These are phyloP conservation scores for Sebastes oblongus DNA, from an alignment of 2,797 vertebrate species.

Conservation along the genomic window DNA sequence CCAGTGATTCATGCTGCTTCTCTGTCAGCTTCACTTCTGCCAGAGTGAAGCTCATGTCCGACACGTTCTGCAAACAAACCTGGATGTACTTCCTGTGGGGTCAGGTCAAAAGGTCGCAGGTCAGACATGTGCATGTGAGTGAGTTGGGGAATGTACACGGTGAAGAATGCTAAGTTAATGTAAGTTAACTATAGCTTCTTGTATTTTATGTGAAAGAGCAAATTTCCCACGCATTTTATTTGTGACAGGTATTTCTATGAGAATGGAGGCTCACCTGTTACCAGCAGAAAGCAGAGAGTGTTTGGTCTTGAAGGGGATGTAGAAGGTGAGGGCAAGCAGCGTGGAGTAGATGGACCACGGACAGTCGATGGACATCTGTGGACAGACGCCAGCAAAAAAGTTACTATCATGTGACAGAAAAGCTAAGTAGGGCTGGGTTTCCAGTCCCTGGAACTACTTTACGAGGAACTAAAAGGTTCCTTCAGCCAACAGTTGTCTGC, in stretches of 20 bases:
- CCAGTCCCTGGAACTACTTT: no score
- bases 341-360: conserved; percentile 99
- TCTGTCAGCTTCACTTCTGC: conserved; percentile 85
- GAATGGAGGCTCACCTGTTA: conserved; percentile 83
- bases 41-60: conserved; percentile 89
- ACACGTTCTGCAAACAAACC: conserved; percentile 93
- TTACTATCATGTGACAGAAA: background rate
- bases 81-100: conserved; percentile 93
- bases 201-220: background rate
- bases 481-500: no score
- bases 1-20: conserved; percentile 75
- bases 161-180: background rate
- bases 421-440: background rate
- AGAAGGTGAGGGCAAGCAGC: conserved; percentile 93
- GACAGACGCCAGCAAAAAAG: background rate
- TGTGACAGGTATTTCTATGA: background rate
- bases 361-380: conserved; percentile 96
- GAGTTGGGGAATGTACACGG: fast-evolving
- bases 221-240: background rate
- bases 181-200: background rate
- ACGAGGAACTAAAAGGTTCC: no score
- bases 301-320: conserved; percentile 93
- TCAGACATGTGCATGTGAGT: background rate
- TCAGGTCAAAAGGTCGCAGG: conserved; percentile 8
- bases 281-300: conserved; percentile 92